Conservation (phyloP, 2,888 invertebrate species). For the Acleris cristana region DNA sequence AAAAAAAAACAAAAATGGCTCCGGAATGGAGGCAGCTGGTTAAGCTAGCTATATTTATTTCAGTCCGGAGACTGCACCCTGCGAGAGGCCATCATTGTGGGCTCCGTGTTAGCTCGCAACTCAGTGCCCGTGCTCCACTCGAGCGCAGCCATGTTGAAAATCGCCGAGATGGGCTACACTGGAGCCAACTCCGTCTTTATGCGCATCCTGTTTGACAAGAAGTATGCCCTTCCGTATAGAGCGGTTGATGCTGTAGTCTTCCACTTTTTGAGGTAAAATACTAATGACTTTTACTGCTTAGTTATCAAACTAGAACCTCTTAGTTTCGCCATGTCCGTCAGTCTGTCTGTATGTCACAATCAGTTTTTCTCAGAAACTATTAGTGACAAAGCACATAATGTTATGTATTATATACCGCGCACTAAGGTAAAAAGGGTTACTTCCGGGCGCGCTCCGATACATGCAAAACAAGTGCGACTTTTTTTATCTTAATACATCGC, state of each 20-base stretch:
- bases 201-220: conserved; percentile 96
- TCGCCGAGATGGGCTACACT: conserved; percentile 98
- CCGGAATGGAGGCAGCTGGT: conserved; percentile 1
- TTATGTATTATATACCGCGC: no score
- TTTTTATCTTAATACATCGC: no score
- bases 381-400: no score
- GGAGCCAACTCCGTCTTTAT: conserved; percentile 98
- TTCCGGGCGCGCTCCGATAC: no score
- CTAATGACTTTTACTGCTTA: neutral
- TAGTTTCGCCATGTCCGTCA: no score
- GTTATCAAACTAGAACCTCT: no score
- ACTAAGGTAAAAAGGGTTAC: no score
- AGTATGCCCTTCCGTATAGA: conserved; percentile 97
- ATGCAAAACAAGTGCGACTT: no score
- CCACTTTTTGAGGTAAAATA: conserved; percentile 93
- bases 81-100: conserved; percentile 97
- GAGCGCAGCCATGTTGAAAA: conserved; percentile 96
- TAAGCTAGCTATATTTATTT: conserved; percentile 41
- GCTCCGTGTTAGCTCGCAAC: conserved; percentile 94
- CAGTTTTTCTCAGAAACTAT: no score
- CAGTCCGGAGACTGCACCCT: conserved; percentile 96
- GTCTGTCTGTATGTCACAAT: no score
- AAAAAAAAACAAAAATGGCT: no score
- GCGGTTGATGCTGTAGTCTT: conserved; percentile 97
- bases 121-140: conserved; percentile 98